phyloP scores from a whole-genome alignment of 2,888 invertebrate species.

The Synanthedon vespiformis region DNA sequence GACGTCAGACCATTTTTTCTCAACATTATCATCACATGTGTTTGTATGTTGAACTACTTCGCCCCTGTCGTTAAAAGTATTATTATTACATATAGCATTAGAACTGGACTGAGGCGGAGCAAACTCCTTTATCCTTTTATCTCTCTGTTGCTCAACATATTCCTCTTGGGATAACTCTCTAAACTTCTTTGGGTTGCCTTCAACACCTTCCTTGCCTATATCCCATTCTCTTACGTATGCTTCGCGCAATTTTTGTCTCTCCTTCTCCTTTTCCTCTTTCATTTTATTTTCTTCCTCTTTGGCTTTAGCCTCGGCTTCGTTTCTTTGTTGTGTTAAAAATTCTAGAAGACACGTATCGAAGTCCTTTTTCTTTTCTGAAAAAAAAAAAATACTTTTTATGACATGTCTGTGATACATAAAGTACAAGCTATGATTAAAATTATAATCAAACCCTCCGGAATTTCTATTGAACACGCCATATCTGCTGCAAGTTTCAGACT shows the following conservation, averaged over 20 bases:
- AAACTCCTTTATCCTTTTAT: slow-evolving; percentile 80
- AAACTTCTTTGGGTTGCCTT: slow-evolving; percentile 52
- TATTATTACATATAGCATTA: slow-evolving; percentile 20
- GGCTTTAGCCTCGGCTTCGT: slow-evolving; percentile 55
- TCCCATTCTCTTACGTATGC: slow-evolving; percentile 79
- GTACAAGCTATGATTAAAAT: too few species aligned
- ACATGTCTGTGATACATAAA: not conserved
- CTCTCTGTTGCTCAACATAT: slow-evolving; percentile 81
- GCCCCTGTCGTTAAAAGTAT: slow-evolving; percentile 41
- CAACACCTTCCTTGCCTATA: slow-evolving; percentile 74
- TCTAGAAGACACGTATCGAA: slow-evolving; percentile 50
- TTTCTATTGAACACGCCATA: too few species aligned
- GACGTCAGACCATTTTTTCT: slow-evolving; percentile 49
- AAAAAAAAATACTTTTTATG: slow-evolving; percentile 3
- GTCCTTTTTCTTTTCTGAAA: slow-evolving; percentile 51
- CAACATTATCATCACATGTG: slow-evolving; percentile 4
- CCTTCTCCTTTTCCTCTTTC: slow-evolving; percentile 55
- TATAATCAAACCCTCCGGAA: too few species aligned
- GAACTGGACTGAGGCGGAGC: slow-evolving; percentile 72
- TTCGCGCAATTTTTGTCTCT: slow-evolving; percentile 61
- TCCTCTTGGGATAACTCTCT: slow-evolving; percentile 79
- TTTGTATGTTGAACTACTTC: slow-evolving; percentile 18
- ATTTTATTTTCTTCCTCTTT: slow-evolving; percentile 44
- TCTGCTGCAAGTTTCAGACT: too few species aligned
- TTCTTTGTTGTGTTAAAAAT: slow-evolving; percentile 59